These are phyloP conservation scores for Cryptotis parvus DNA, from an alignment of 2,113 vertebrate genomes.

Conservation along the genomic window DNA sequence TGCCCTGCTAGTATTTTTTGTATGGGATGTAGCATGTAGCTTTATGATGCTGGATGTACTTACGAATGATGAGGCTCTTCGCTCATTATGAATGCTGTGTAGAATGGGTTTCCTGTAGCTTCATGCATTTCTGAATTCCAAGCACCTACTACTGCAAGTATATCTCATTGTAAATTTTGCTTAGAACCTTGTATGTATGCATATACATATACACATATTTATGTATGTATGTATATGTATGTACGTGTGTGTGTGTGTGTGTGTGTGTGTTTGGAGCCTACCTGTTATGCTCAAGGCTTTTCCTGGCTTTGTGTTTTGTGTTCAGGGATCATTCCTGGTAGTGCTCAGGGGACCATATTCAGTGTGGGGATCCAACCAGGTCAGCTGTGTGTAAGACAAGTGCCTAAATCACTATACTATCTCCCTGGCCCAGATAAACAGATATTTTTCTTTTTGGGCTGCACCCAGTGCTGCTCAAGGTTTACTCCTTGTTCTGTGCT, in stretches of 20 bases:
- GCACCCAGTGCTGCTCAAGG: too few relatives aligned
- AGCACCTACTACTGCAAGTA: not conserved
- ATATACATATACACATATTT: not conserved
- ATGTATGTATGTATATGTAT: not conserved
- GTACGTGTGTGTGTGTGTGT: not conserved
- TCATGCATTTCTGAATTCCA: not conserved
- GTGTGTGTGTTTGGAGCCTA: not conserved
- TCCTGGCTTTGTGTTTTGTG: too few relatives aligned
- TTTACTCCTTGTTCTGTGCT: too few relatives aligned
- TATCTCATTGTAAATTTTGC: not conserved
- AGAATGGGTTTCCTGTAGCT: not conserved
- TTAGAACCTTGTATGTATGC: not conserved
- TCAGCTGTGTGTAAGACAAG: too few relatives aligned
- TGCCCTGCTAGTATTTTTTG: not conserved
- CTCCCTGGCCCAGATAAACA: too few relatives aligned
- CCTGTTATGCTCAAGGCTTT: not conserved
- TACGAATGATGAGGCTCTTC: not conserved
- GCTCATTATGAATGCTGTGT: not conserved
- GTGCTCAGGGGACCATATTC: too few relatives aligned
- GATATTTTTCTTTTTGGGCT: too few relatives aligned
- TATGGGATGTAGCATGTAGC: not conserved
- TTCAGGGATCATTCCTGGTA: too few relatives aligned
- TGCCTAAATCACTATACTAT: too few relatives aligned
- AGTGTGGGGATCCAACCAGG: too few relatives aligned
- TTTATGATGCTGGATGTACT: not conserved